Evolutionary conservation across 2,113 vertebrate genomes (phyloP), one percentile per base, ranked within the genome.

Genomic region (Callithrix jacchus): DNA sequence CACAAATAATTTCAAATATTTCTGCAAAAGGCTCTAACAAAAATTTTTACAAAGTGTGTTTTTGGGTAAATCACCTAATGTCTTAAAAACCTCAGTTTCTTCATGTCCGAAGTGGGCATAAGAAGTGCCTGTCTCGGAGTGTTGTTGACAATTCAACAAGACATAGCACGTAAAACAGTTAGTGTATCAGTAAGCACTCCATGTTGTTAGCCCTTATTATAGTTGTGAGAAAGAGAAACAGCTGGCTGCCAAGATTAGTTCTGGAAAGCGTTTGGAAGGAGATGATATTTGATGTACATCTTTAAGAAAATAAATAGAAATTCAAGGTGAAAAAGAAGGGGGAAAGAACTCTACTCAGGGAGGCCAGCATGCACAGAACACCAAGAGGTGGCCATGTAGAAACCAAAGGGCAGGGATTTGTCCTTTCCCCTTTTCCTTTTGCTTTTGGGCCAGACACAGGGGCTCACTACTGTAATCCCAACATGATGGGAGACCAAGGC

Each of bases 251-350:
- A 77, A 35, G 47, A 87, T 80, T 52, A 71, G 35, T 45, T 90
- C 58, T 47, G 23, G 61, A 73, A 61, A 68, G 30, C 20, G 66
- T 76, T 88, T 42, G 21, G 90, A 80, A 88, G 13, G 17, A 90
- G n/a, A 56, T 73, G 8, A 47, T 92, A 52, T 61, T 71, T 81
- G 14, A 76, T 5, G 17, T 80, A 8, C 12, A 35, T 68, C 89
- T 89, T 94, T 90, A 40, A 66, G n/a, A 77, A 77, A 95, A 45
- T 77, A 0, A 66, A 45, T 76, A 95, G 42, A 70, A 88, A 80
- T 56, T 82, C 47, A 58, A 85, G 54, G 5, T 83, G 68, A 23
- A 49, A 45, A 84, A 45, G 17, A 30, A 35, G 20, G 87, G 47
- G 66, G 32, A 56, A 74, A 70, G 25, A 58, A 64, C 83, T 42